These are phyloP conservation scores for Drosophila baimaii DNA, from an alignment of 1,140 invertebrate species.

Conservation along the genomic window DNA sequence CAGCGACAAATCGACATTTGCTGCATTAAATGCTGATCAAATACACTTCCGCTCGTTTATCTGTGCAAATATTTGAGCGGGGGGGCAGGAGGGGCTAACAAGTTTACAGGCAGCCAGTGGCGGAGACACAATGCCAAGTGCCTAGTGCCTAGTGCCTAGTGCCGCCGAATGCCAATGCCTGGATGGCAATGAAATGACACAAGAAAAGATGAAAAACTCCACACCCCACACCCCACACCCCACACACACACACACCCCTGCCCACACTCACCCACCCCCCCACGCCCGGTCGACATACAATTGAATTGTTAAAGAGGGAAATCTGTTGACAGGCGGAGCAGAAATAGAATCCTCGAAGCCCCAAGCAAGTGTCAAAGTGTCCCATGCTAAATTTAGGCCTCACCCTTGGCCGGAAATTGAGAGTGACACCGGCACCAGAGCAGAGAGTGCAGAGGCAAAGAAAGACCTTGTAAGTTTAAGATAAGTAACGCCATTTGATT, in stretches of 20 bases:
- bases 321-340: constrained; percentile 49
- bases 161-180: constrained; percentile 8
- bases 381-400: constrained; percentile 38
- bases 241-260: constrained; percentile 16
- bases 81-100: constrained; percentile 43
- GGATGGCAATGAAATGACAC: constrained; percentile 55
- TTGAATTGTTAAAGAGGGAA: constrained; percentile 72
- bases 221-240: no score
- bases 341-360: constrained; percentile 40
- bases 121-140: constrained; percentile 24
- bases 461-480: no score
- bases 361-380: constrained; percentile 59
- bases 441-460: no score
- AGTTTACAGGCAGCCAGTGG: constrained; percentile 55
- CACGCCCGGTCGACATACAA: constrained; percentile 36
- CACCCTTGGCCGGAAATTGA: constrained; percentile 30
- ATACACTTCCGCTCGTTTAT: constrained; percentile 80
- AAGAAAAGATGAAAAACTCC: constrained; percentile 54
- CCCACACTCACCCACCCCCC: neutral
- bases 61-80: constrained; percentile 77
- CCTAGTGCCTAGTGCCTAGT: constrained; percentile 2
- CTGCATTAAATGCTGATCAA: constrained; percentile 77
- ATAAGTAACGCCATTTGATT: no score
- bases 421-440: constrained; percentile 31
- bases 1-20: constrained; percentile 74